Base-by-base conservation (phyloP, 2,113 vertebrate genomes). In the Rhinogobius similis region DNA sequence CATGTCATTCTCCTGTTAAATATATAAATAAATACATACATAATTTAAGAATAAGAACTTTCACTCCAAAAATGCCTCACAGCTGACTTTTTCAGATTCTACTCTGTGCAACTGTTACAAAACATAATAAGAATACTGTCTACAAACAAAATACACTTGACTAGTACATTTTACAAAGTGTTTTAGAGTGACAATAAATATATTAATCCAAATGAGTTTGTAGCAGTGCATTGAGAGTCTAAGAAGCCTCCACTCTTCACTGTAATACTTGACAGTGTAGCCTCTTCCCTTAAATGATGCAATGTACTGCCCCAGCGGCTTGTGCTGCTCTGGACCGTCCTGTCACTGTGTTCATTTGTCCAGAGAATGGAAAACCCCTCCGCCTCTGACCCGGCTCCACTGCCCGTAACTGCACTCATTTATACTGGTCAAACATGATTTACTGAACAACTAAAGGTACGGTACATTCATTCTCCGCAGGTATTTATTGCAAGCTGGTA, bases 391-490 rank as follows among this genome's bases (percentile, higher is more conserved):
- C 77, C 73, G 65, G 62, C 69, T 70, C 72, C 72, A 69, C 70
- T 65, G 81, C 65, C 76, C 65, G 77, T 87, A 81, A 88, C 84
- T 78, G 43, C 55, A 68, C 64, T 72, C 76, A 64, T 82, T 86
- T 84, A 52, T 72, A 76, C 76, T 79, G 73, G 70, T 70, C 74
- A 83, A 85, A 83, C 67, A 76, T 53, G 55, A 77, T 82, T 86
- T 78, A 75, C 76, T 55, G 56, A 74, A 77, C 68, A 62, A 32
- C 68, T 26, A 43, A 61, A 55, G 52, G 41, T 21, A 66, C 55
- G 64, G 80, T 61, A 65, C 72, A 67, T 70, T 63, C 46, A 82
- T 58, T 70, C 50, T 68, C 32, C 53, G 14, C 8, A 3, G 29
- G 24, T 24, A 58, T 29, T 56, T 56, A 58, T 29, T 58, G 55